These are phyloP conservation scores for Iphiclides podalirius DNA, from an alignment of 2,888 invertebrate genomes.

Conservation along the genomic window DNA sequence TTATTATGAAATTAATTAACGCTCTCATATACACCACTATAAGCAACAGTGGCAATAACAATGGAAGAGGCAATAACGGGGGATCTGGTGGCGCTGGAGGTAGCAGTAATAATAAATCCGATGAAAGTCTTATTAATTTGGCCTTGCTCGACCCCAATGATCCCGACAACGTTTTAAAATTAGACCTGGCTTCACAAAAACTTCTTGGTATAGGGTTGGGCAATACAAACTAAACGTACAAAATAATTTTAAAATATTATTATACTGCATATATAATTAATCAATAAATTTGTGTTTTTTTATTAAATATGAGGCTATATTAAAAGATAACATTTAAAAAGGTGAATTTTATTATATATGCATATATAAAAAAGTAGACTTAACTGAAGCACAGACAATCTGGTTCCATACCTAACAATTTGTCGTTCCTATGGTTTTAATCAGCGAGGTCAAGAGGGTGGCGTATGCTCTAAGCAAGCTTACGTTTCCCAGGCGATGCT, in stretches of 20 bases:
- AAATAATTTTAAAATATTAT: neutral
- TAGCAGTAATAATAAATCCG: constrained; percentile 10
- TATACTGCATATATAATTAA: too few relatives aligned
- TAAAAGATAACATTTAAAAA: too few relatives aligned
- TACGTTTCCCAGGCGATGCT: too few relatives aligned
- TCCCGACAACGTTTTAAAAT: constrained; percentile 27
- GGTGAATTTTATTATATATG: too few relatives aligned
- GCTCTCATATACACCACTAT: constrained; percentile 54
- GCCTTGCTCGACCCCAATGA: constrained; percentile 28
- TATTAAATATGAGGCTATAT: too few relatives aligned
- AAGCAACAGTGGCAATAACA: neutral
- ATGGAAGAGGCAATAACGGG: neutral
- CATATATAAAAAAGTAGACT: too few relatives aligned
- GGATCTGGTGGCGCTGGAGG: constrained; percentile 13
- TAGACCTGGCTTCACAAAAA: constrained; percentile 27
- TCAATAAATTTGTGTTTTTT: too few relatives aligned
- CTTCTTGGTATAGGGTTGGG: constrained; percentile 28
- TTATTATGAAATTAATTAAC: constrained; percentile 57
- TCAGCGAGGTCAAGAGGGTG: too few relatives aligned
- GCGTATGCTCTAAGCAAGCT: too few relatives aligned
- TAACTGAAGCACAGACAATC: too few relatives aligned
- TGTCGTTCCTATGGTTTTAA: too few relatives aligned
- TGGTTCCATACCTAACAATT: too few relatives aligned
- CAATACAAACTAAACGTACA: constrained; percentile 15
- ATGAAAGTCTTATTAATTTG: constrained; percentile 27